Conservation (phyloP, 2,113 vertebrate species). For the Haliaeetus leucogaster region DNA sequence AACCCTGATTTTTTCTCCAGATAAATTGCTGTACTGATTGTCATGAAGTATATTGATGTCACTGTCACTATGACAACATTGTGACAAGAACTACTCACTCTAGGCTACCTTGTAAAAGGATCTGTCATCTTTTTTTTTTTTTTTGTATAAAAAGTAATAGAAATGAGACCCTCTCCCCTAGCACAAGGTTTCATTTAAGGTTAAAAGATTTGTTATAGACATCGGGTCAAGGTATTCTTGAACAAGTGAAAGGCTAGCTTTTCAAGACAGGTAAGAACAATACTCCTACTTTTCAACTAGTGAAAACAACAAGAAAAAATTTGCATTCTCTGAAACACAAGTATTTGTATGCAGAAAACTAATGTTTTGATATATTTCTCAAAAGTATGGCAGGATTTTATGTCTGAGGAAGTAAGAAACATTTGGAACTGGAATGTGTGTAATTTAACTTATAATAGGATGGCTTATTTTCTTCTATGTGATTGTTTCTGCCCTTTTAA, state of each 20-base stretch:
- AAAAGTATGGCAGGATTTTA: neutral
- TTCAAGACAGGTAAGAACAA: conserved; percentile 51
- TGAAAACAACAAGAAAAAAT: neutral
- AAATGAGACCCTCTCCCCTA: neutral
- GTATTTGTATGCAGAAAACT: neutral
- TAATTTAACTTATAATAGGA: neutral
- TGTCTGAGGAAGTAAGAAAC: neutral
- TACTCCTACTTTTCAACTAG: conserved; percentile 1
- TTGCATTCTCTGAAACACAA: neutral
- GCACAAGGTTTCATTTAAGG: neutral
- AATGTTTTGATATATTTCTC: neutral
- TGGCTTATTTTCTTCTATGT: neutral
- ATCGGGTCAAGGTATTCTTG: neutral
- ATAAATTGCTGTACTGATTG: conserved; percentile 66
- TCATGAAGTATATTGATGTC: conserved; percentile 69
- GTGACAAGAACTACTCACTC: conserved; percentile 69
- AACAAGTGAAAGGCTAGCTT: neutral
- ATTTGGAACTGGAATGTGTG: neutral
- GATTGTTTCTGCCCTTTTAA: neutral
- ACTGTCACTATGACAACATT: conserved; percentile 79
- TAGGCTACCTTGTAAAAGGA: conserved; percentile 62
- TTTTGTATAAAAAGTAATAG: conserved; percentile 24
- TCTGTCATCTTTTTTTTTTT: conserved; percentile 26
- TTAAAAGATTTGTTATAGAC: neutral
- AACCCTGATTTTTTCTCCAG: conserved; percentile 46